Evolutionary conservation across 2,797 vertebrate species (phyloP).

Genomic region (Dryobates pubescens): DNA sequence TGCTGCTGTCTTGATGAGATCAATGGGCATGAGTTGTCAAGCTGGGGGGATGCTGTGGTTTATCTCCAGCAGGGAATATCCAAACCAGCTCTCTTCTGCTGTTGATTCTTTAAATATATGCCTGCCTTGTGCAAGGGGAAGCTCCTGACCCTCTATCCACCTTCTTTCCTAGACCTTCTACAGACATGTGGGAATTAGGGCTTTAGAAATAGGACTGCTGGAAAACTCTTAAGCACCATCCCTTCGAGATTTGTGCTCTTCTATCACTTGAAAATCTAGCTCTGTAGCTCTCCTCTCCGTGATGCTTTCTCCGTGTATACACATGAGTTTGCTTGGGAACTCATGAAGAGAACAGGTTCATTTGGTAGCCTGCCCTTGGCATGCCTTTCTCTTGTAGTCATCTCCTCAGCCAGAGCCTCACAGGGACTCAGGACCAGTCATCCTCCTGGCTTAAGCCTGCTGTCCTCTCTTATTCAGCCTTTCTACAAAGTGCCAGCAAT

Average conservation of each 20-base stretch:
- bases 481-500: background rate
- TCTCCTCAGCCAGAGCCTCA: background rate
- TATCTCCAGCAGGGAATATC: background rate
- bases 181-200: background rate
- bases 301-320: background rate
- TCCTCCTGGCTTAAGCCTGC: background rate
- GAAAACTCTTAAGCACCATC: background rate
- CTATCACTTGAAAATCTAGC: background rate
- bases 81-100: background rate
- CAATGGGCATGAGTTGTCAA: background rate
- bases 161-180: background rate
- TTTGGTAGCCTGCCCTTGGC: background rate
- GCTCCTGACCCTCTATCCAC: background rate
- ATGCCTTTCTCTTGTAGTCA: background rate
- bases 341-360: background rate
- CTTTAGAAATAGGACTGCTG: background rate
- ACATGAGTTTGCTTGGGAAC: background rate
- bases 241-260: background rate
- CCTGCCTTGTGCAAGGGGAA: background rate
- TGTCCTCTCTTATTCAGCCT: background rate
- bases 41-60: background rate
- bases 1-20: background rate
- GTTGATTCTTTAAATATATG: background rate
- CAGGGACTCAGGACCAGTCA: background rate
- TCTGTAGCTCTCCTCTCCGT: accelerated